phyloP scores from a whole-genome alignment of 2,113 vertebrate species.

The Hypocryptadius cinnamomeus region DNA sequence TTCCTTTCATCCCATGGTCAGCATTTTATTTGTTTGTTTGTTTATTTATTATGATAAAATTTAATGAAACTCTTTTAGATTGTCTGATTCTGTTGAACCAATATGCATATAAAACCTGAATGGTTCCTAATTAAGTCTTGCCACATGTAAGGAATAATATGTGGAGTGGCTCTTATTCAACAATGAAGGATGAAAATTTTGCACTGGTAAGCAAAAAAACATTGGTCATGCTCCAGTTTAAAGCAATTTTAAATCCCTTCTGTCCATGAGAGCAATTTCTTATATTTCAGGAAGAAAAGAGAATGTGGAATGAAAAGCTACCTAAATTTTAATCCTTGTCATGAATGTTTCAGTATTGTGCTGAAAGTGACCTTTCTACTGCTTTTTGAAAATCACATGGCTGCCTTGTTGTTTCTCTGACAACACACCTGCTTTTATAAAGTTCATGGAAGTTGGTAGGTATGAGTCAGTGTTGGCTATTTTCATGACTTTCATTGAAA shows the following conservation, averaged over 20 bases:
- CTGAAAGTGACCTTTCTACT: neutral
- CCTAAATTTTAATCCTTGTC: neutral
- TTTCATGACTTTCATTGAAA: neutral
- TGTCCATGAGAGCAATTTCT: neutral
- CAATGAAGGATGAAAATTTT: neutral
- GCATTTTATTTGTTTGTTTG: neutral
- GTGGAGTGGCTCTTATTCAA: neutral
- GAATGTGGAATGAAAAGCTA: neutral
- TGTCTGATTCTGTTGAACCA: neutral
- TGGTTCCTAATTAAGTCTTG: neutral
- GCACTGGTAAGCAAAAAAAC: neutral
- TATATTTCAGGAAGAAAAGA: neutral
- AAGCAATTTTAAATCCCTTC: neutral
- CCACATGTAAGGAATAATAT: neutral
- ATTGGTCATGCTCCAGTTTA: neutral
- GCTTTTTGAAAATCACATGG: neutral
- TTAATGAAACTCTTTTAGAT: neutral
- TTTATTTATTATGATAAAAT: neutral
- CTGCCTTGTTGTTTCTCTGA: neutral
- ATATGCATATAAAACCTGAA: neutral
- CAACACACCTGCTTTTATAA: neutral
- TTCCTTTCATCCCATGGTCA: neutral
- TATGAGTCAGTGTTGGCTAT: neutral
- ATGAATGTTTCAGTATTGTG: neutral
- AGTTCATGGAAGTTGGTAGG: neutral